Percentiles rank a stretch among this genome's conserved stretches.
Evolutionary conservation across 2,888 invertebrate genomes (phyloP).

Genomic region (Andrena marginata): DNA sequence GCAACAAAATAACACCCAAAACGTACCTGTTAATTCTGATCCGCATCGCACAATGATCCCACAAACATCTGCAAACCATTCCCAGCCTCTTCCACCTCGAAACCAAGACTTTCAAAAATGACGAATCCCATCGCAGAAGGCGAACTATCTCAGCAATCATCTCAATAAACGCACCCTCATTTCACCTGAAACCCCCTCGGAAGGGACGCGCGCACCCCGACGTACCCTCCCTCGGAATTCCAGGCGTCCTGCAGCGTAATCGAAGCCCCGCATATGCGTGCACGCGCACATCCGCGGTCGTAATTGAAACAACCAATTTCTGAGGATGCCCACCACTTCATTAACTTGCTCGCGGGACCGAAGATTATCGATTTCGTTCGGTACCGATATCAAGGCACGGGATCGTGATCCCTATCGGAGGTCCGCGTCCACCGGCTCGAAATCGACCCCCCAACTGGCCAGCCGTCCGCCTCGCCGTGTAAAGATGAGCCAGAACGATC

Average conservation of each 20-base stretch:
- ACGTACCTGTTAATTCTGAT: too few relatives aligned
- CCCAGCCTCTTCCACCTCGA: too few relatives aligned
- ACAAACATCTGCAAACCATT: too few relatives aligned
- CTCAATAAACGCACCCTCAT: too few relatives aligned
- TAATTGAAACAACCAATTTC: slow-evolving; percentile 71
- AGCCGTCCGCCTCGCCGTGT: slow-evolving; percentile 32
- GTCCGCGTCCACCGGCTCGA: slow-evolving; percentile 36
- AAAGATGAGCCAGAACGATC: slow-evolving; percentile 54
- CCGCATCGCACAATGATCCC: too few relatives aligned
- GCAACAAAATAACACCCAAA: too few relatives aligned
- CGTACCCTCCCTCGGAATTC: background rate
- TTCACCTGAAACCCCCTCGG: too few relatives aligned
- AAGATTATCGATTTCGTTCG: slow-evolving; percentile 80
- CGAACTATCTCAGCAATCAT: too few relatives aligned
- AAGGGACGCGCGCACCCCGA: background rate
- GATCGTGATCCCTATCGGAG: slow-evolving; percentile 75
- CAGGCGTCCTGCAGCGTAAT: slow-evolving; percentile 21
- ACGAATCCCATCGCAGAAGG: too few relatives aligned
- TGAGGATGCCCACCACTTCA: slow-evolving; percentile 67
- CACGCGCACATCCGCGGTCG: slow-evolving; percentile 16
- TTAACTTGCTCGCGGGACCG: slow-evolving; percentile 73
- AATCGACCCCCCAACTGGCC: slow-evolving; percentile 67
- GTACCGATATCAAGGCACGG: slow-evolving; percentile 66
- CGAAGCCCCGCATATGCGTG: slow-evolving; percentile 18
- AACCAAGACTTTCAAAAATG: too few relatives aligned